These are phyloP conservation scores for Yasuhikotakia modesta DNA, from an alignment of 2,797 vertebrate species.

Conservation along the genomic window DNA sequence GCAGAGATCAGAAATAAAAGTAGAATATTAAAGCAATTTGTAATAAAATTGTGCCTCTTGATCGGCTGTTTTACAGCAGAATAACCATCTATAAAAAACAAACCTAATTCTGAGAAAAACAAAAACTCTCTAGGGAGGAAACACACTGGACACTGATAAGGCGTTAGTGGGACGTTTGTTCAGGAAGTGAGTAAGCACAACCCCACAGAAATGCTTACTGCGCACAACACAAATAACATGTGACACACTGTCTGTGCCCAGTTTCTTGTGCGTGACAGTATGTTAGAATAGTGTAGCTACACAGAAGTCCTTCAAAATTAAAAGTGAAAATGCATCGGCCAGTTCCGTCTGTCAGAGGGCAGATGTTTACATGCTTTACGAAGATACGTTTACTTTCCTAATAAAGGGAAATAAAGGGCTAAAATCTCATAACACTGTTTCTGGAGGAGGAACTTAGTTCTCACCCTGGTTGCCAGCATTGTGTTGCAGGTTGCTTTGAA, in stretches of 20 bases:
- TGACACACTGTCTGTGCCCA: neutral
- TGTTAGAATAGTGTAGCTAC: conserved; percentile 19
- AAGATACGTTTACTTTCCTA: neutral
- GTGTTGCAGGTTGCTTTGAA: conserved; percentile 3
- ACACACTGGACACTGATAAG: conserved; percentile 46
- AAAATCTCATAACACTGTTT: neutral
- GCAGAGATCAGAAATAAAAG: neutral
- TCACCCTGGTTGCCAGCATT: conserved; percentile 47
- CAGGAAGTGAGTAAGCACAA: conserved; percentile 47
- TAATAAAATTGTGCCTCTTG: neutral
- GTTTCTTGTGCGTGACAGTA: conserved; percentile 10
- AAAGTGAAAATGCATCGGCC: no score
- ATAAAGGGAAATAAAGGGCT: neutral
- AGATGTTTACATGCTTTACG: conserved; percentile 1
- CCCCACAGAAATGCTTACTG: conserved; percentile 54
- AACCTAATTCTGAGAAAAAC: conserved; percentile 41
- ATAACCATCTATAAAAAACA: neutral
- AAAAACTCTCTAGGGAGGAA: conserved; percentile 46
- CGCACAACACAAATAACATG: conserved; percentile 34
- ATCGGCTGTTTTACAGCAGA: neutral
- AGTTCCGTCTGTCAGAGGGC: no score
- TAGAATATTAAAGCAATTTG: neutral
- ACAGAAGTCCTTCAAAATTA: neutral
- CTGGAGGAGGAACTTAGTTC: neutral
- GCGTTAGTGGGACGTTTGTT: conserved; percentile 22